A percentile compares a stretch with the other conserved stretches of the same genome.
phyloP scores from a whole-genome alignment of 2,113 vertebrate species.

The Paramormyrops kingsleyae region DNA sequence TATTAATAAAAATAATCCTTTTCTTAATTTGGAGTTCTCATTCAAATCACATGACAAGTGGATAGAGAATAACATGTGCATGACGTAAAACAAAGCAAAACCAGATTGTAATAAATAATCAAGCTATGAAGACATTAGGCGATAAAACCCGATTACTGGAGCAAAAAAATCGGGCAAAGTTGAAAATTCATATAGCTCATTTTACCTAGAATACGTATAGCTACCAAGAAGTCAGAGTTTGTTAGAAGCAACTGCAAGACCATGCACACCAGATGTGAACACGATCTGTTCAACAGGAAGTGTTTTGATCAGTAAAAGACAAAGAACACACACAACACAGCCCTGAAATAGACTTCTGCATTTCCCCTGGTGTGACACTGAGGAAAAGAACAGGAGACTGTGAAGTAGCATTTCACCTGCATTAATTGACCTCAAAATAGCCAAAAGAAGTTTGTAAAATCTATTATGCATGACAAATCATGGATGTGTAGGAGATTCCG shows the following conservation, averaged over 20 bases:
- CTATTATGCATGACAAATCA: neutral
- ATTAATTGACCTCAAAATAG: neutral
- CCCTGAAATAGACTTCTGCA: conserved; percentile 45
- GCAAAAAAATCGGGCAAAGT: neutral
- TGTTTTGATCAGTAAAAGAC: conserved; percentile 40
- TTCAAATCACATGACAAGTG: neutral
- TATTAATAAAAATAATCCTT: neutral
- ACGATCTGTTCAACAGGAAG: conserved; percentile 64
- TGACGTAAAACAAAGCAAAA: neutral
- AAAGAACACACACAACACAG: conserved; percentile 31
- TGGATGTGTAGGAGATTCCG: neutral
- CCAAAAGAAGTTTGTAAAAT: neutral
- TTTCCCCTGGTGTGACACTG: conserved; percentile 48
- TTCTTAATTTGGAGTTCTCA: neutral
- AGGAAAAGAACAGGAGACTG: conserved; percentile 11
- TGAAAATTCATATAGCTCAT: neutral
- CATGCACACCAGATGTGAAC: conserved; percentile 33
- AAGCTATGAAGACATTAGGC: neutral
- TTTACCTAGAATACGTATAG: conserved; percentile 18
- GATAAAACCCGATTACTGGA: neutral
- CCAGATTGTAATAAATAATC: neutral
- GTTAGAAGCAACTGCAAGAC: conserved; percentile 43
- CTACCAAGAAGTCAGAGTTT: conserved; percentile 4
- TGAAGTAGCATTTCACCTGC: neutral
- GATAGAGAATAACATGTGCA: neutral